Evolutionary conservation across 2,888 invertebrate genomes (phyloP), one percentile per base, ranked within the genome.

Genomic region (Xestoiulus laeticollis): DNA sequence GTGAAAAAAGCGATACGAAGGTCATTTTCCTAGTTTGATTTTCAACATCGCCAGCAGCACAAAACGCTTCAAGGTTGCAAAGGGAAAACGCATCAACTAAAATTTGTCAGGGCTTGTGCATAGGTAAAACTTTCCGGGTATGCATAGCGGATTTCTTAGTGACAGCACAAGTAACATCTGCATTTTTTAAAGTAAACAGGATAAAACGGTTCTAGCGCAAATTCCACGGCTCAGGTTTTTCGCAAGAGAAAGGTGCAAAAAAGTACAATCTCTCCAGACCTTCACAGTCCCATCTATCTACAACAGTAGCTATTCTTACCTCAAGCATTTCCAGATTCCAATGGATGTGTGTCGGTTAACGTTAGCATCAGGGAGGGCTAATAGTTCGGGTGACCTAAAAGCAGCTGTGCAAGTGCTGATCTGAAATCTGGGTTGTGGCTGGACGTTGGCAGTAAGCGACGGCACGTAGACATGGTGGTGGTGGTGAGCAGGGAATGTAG

Each of bases 301-400:
- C 12, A n/a, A n/a, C n/a, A n/a, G n/a, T n/a, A n/a, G 14, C 22
- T 85, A 26, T 38, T 10, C 90, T 89, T 89, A 92, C 92, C 90
- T 91, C 88, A 92, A 90, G 90, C 91, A 91, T 86, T 90, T 89
- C 90, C 91, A 90, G 83, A 92, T 90, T 86, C 91, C 91, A 30
- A 90, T 88, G 38, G 90, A 90, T 32, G 88, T 87, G 30, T 89
- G 88, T 44, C 87, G 88, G n/a, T 86, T 82, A n/a, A 68, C 32
- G 43, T 59, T 53, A 30, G 89, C 83, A n/a, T 89, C 89, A 26
- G 89, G 83, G 6, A 89, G 87, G 19, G 82, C 86, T 44, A 85
- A 44, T 38, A 85, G 85, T 19, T 85, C 85, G 5, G 85, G 86
- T 32, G 89, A 38, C 82, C 87, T 87, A 53, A 68, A 84, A 44